Evolutionary conservation across 2,797 vertebrate species (phyloP), one percentile per base, ranked within the genome.

Genomic region (Brotula barbata): DNA sequence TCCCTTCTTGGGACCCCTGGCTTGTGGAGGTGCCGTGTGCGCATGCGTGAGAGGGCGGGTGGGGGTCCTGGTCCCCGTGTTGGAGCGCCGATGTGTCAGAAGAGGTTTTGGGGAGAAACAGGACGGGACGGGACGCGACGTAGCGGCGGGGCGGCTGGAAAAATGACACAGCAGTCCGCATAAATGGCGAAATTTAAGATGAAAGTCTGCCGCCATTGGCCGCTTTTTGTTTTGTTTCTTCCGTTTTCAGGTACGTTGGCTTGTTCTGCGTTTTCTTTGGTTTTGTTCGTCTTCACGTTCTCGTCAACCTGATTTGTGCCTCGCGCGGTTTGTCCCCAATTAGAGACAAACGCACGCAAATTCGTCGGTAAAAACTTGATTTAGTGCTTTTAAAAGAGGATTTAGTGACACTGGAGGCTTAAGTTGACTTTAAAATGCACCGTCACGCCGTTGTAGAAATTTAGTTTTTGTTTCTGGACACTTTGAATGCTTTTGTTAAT

Each of bases 121-220:
- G 57, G 56, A 22, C 37, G 19, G 62, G 66, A 76, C 68, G 48
- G 46, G 20, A 34, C 51, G 58, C 40, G 59, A 71, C 67, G 21
- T 65, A 49, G 63, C 58, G 51, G 37, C 64, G 41, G 36, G 9
- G 20, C 21, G 25, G 22, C 10, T 40, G 39, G 49, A 71, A 77
- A 28, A 78, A 93, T 93, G 91, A 81, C 66, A 17, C 41, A 59
- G 31, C 44, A 13, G 10, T 58, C 23, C 23, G 56, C 76, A 89
- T 92, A 89, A 89, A 93, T 93, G 92, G 87, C 75, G 25, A 79
- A 81, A 58, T 83, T 84, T 70, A 85, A 84, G 80, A 82, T 89
- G 90, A 92, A 88, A 70, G 11, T 39, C 59, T 36, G 36, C 68
- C 85, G 41, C 60, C 71, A n/a, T 1, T 66, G 77, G 85, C 75